Base-by-base conservation (phyloP, 1,140 invertebrate species). In the Drosophila prosaltans region DNA sequence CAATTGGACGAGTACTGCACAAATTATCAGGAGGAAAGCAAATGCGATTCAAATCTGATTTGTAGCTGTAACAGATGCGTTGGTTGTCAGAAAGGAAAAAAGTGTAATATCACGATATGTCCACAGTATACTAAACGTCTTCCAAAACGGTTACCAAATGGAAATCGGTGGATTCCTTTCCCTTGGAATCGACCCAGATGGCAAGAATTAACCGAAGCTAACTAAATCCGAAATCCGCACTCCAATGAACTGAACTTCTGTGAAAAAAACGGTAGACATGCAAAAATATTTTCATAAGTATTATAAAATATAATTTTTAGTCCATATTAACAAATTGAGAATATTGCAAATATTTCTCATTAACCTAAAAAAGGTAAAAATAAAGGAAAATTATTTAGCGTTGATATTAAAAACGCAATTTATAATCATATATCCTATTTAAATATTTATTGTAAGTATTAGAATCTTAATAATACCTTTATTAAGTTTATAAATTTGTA, bases 111-210 rank as follows among this genome's bases (percentile, higher is more conserved):
- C n/a, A 36, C 48, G 1, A 2, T 71, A 7, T 71, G 65, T 28
- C 7, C 40, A 3, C 2, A 16, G 3, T 28, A 3, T 0, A 21
- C 24, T 0, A 67, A 67, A 16, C 40, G 30, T 10, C 7, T 58
- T 2, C 63, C 51, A 9, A 45, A 32, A 43, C 41, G 54, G 16
- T 24, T 61, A 6, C 28, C 55, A 9, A 58, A 24, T 36, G 8
- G n/a, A 16, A 39, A 58, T 39, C 30, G 55, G 21, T 58, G 55
- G 55, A 16, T 21, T 21, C 16, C 55, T 9, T 30, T 62, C 32
- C 57, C 70, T 10, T 70, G 70, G 70, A 45, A 26, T 57, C 39
- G 40, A 6, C 58, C 48, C 24, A 68, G 59, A 8, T 71, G 71
- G 68, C 5, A 71, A 32, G 40, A 48, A 8, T 24, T 57, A 2